Evolutionary conservation across 2,888 invertebrate species (phyloP).

Genomic region (Augiades crinisus): DNA sequence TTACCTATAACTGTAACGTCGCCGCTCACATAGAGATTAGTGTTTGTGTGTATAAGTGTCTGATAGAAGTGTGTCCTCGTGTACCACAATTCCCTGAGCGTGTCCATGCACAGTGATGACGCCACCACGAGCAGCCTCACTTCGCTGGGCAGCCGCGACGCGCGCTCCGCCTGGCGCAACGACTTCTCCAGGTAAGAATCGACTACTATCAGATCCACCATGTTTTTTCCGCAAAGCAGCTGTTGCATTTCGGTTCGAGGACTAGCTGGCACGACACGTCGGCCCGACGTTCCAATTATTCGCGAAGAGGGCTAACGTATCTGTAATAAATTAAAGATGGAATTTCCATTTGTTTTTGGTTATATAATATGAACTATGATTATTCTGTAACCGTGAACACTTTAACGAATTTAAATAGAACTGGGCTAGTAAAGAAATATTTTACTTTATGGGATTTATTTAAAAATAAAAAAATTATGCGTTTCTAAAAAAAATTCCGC

Average conservation of each 20-base stretch:
- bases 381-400: no score
- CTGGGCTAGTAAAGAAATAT: no score
- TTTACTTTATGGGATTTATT: no score
- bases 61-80: slow-evolving; percentile 33
- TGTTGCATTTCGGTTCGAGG: not conserved
- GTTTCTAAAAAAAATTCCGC: no score
- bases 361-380: no score
- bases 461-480: no score
- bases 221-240: no score
- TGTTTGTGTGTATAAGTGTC: slow-evolving; percentile 50
- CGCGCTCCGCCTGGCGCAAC: slow-evolving; percentile 69
- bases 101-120: slow-evolving; percentile 67
- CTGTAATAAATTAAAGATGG: no score
- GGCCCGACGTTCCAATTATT: not conserved
- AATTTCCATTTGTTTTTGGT: no score
- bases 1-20: slow-evolving; percentile 2
- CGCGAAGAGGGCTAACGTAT: no score
- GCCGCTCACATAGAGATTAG: slow-evolving; percentile 43
- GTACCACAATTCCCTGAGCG: slow-evolving; percentile 49
- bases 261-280: not conserved
- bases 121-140: slow-evolving; percentile 70
- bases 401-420: no score
- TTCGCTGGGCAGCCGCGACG: slow-evolving; percentile 60
- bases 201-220: not conserved
- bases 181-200: slow-evolving; percentile 69